These are phyloP conservation scores for Actinia equina DNA, from an alignment of 64 coral and sea anemone species.

Conservation along the genomic window DNA sequence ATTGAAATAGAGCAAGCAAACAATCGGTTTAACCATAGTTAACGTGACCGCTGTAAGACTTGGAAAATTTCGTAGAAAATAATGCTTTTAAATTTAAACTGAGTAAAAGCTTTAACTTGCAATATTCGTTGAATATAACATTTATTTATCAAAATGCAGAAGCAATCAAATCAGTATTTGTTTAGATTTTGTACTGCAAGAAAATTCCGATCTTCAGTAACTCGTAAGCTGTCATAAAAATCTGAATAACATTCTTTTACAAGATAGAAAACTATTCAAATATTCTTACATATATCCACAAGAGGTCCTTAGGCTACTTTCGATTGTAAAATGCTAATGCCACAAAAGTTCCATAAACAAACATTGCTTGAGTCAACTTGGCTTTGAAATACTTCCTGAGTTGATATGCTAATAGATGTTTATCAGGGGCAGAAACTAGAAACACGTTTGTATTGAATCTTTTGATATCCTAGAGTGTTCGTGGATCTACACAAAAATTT, in stretches of 20 bases:
- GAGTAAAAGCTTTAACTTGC: not conserved
- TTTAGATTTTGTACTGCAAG: not conserved
- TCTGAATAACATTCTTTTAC: not conserved
- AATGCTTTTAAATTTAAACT: too few relatives aligned
- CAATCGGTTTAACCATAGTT: not conserved
- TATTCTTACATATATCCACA: too few relatives aligned
- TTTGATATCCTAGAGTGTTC: not conserved
- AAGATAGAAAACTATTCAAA: not conserved
- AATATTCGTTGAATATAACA: not conserved
- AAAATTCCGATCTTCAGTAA: not conserved
- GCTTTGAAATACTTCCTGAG: not conserved
- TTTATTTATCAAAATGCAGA: not conserved
- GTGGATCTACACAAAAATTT: not conserved
- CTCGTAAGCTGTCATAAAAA: too few relatives aligned
- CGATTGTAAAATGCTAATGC: not conserved
- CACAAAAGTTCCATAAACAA: not conserved
- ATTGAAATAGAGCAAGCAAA: not conserved
- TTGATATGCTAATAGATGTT: not conserved
- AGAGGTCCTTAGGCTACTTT: not conserved
- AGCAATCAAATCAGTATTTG: not conserved
- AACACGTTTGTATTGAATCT: not conserved
- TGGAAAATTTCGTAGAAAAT: not conserved
- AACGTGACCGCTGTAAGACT: not conserved
- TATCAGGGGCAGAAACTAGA: not conserved
- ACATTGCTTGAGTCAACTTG: not conserved